phyloP scores from a whole-genome alignment of 2,888 invertebrate species.

The Zhengitettix transpicula region DNA sequence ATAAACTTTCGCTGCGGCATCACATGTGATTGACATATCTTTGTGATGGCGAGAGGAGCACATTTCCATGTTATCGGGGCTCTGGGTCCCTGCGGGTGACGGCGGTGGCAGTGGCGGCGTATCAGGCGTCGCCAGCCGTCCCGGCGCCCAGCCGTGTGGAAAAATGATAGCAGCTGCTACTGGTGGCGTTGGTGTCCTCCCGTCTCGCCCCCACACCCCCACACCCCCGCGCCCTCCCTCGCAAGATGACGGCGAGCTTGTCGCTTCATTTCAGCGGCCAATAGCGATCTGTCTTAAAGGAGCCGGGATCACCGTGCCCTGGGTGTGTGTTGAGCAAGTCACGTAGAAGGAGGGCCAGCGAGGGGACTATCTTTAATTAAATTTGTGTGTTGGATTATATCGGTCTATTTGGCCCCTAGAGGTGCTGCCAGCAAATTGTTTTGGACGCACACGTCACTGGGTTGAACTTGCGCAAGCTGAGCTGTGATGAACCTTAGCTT shows the following conservation, averaged over 20 bases:
- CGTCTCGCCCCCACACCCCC: neutral
- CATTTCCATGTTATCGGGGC: constrained; percentile 11
- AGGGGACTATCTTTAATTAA: too few species aligned
- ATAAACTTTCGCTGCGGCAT: neutral
- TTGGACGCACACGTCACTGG: too few species aligned
- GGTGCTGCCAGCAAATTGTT: too few species aligned
- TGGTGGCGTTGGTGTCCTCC: neutral
- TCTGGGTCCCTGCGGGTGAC: constrained; percentile 1
- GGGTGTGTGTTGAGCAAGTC: too few species aligned
- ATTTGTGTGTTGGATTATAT: too few species aligned
- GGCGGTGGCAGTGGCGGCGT: constrained; percentile 6
- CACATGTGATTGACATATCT: constrained; percentile 12
- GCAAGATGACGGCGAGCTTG: neutral
- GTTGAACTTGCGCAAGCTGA: too few species aligned
- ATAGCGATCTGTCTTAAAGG: too few species aligned
- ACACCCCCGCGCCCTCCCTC: neutral
- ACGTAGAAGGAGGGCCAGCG: too few species aligned
- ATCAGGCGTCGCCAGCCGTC: constrained; percentile 10
- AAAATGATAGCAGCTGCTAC: constrained; percentile 10
- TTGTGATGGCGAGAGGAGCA: constrained; percentile 2
- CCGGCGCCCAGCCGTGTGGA: constrained; percentile 12
- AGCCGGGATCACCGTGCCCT: too few species aligned
- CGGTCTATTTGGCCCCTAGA: too few species aligned
- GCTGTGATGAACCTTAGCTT: too few species aligned
- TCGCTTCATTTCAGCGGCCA: neutral